Evolutionary conservation across 53 echinoderm and acorn worm genomes (phyloP), one percentile per base, ranked within the genome.

Genomic region (Holothuria scabra): DNA sequence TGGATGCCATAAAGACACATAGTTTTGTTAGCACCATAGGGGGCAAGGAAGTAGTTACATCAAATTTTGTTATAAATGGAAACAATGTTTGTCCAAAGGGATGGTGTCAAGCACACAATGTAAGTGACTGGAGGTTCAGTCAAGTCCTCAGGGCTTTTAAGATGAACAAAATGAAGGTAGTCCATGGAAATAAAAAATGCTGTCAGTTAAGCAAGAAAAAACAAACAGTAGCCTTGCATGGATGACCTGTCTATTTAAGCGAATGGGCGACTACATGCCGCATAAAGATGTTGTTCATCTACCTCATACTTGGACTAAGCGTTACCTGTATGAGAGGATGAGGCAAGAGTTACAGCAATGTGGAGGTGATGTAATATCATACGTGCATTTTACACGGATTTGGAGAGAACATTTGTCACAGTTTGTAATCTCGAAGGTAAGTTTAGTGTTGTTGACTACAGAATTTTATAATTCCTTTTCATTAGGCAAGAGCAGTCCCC

Each of bases 381-480:
- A 64, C 20, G 64, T 64, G 18, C 64, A 64, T 64, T 64, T 64
- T 30, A 64, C 64, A 28, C 21, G 64, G 28, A 64, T 64, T 30
- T 64, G 64, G 64, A 64, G 13, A 30, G 64, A 19, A 64, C 14
- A 22, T 26, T 21, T 64, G 21, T 26, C 28, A 30, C 64, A 64
- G 64, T 64, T 64, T 64, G 64, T 64, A 26, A 64, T 64, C 14
- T 30, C 64, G 20, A 64, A 64, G 64, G 64, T 64, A 22, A 19
- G 28, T 64, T 24, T 3, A 21, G 28, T 64, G 16, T 52, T 52
- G 52, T 3, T 16, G 52, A 18, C 52, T 14, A 13, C 48, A 3
- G 14, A 41, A 10, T 2, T 41, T 8, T 41, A 41, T 41, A 8
- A 52, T 52, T 52, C 52, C 52, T 52, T 52, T 16, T 41, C 41